Base-by-base conservation (phyloP, 2,113 vertebrate species). In the Plectropomus leopardus region DNA sequence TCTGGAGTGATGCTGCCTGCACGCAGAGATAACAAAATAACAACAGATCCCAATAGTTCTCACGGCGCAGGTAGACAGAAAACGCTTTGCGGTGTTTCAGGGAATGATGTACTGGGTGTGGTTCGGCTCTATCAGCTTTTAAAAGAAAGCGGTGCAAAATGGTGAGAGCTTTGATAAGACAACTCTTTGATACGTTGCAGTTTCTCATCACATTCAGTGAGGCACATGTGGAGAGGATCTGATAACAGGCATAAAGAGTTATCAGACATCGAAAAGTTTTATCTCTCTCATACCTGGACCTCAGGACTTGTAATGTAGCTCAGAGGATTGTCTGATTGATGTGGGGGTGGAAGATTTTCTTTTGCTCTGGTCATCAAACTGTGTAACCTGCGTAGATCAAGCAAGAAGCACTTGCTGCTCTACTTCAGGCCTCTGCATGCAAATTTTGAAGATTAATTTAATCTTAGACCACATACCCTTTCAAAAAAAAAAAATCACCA, bases 201-300 rank as follows among this genome's bases (percentile, higher is more conserved):
- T 55, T 86, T 86, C 59, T 80, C 47, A 47, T 83, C 72, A 47
- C 69, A 70, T 42, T 71, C 65, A 42, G 23, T 24, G 64, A 34
- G 11, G 45, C 24, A 45, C 44, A 47, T 65, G 28, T 9, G 58
- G 24, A 57, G 71, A 75, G 61, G 16, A 63, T 80, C 55, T 54
- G 23, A 72, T 75, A 78, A 87, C 58, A 90, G 79, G 83, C 76
- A 9, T 57, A 42, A 69, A 69, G 34, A 51, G 60, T 51, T 82
- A 79, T 81, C 72, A 75, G 60, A 68, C 55, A 45, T 15, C 34
- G 51, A 70, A 65, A 80, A 72, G 60, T 68, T 79, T 8, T 7
- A 13, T 68, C 54, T 75, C 4, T 34, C 54, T 24, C 32, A 28
- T 24, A 44, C 60, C 47, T 57, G 50, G 76, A 86, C 48, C 57